Conservation (phyloP, 2,888 invertebrate species). For the Sarcophaga variegata region DNA sequence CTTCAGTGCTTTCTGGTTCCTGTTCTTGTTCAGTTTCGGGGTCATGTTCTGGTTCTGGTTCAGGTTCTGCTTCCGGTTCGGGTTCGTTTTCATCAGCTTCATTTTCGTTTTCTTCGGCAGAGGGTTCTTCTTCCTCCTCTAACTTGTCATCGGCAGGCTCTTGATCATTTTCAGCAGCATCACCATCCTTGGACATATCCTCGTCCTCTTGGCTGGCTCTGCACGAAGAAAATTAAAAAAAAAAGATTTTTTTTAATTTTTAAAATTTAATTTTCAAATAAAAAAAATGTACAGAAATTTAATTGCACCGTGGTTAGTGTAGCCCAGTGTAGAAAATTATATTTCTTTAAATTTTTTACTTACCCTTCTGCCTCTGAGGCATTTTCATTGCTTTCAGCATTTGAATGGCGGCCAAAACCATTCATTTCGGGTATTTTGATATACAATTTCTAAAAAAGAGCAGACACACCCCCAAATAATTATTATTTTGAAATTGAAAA, state of each 20-base stretch:
- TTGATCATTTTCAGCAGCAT: constrained; percentile 8
- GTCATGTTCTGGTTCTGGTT: background rate
- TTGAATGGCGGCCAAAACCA: constrained; percentile 74
- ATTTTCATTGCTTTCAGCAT: constrained; percentile 78
- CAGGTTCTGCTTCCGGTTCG: constrained; percentile 47
- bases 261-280: background rate
- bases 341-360: constrained; percentile 67
- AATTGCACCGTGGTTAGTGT: no score
- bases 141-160: background rate
- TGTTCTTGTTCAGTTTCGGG: constrained; percentile 9
- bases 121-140: constrained; percentile 13
- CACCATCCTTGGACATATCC: constrained; percentile 67
- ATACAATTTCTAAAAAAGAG: constrained; percentile 74
- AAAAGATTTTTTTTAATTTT: background rate
- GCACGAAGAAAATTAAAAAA: background rate
- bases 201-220: constrained; percentile 75
- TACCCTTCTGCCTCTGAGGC: constrained; percentile 80
- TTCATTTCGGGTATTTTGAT: constrained; percentile 76
- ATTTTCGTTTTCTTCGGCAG: constrained; percentile 64
- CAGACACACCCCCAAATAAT: background rate
- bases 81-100: constrained; percentile 32
- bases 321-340: background rate
- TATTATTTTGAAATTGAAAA: constrained; percentile 7
- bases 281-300: background rate
- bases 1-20: constrained; percentile 42